A percentile compares a stretch with the other conserved stretches of the same genome.
Conservation (phyloP, 2,888 invertebrate genomes). For the Sesamia inferens region DNA sequence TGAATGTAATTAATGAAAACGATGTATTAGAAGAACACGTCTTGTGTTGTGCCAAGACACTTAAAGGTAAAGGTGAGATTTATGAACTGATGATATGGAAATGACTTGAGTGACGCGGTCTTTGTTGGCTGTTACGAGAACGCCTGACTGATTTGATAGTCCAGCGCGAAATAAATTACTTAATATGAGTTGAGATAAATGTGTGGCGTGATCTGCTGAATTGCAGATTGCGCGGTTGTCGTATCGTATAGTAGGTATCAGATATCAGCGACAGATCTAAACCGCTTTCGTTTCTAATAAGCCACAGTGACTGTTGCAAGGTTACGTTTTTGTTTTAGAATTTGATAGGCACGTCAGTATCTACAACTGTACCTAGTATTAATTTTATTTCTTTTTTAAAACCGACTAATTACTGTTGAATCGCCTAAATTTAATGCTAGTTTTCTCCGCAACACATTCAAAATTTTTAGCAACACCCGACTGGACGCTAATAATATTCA, state of each 20-base stretch:
- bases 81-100: too few relatives aligned
- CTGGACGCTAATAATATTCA: constrained; percentile 63
- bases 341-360: not conserved
- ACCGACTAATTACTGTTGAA: not conserved
- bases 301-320: constrained; percentile 11
- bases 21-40: too few relatives aligned
- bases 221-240: too few relatives aligned
- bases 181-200: too few relatives aligned
- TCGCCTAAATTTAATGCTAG: not conserved
- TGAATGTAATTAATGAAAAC: too few relatives aligned
- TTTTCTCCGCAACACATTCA: not conserved
- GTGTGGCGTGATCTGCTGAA: too few relatives aligned
- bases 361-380: not conserved
- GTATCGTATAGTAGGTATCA: constrained; percentile 1
- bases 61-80: too few relatives aligned
- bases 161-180: too few relatives aligned
- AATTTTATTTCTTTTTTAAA: constrained; percentile 14
- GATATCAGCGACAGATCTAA: constrained; percentile 23
- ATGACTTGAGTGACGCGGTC: too few relatives aligned
- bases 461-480: constrained; percentile 17
- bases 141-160: too few relatives aligned
- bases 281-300: not conserved
- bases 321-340: not conserved
- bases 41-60: too few relatives aligned
- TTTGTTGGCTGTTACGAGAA: too few relatives aligned